These are phyloP conservation scores for Pasiphila rectangulata DNA, from an alignment of 2,888 invertebrate genomes.

Conservation along the genomic window DNA sequence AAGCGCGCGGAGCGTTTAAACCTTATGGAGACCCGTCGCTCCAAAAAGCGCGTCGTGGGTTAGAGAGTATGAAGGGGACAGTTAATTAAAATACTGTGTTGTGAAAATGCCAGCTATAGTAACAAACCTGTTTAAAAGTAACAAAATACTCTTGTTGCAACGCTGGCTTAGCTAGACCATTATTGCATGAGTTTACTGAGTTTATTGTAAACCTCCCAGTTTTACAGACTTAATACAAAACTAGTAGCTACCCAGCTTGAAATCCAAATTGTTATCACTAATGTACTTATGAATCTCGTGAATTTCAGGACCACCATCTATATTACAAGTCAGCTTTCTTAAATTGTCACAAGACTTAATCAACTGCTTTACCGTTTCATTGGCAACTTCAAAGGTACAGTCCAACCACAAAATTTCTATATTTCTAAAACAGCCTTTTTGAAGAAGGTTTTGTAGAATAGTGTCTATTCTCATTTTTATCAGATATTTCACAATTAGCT, in stretches of 20 bases:
- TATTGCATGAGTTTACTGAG: too few species aligned
- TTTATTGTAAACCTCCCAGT: too few species aligned
- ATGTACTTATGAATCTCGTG: constrained; percentile 65
- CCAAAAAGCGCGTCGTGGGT: too few species aligned
- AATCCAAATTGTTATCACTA: constrained; percentile 66
- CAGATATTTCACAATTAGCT: constrained; percentile 67
- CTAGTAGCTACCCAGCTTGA: constrained; percentile 70
- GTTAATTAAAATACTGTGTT: too few species aligned
- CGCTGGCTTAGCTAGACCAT: too few species aligned
- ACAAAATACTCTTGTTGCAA: too few species aligned
- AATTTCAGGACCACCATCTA: constrained; percentile 52
- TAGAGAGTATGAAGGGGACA: too few species aligned
- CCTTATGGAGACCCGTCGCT: too few species aligned
- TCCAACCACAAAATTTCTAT: constrained; percentile 68
- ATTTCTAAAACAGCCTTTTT: constrained; percentile 60
- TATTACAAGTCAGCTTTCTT: constrained; percentile 65
- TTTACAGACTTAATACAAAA: constrained; percentile 15
- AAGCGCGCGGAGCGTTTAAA: too few species aligned
- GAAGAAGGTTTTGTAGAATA: constrained; percentile 55
- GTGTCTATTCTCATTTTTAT: constrained; percentile 63
- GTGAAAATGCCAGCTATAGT: too few species aligned
- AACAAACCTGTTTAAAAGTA: too few species aligned
- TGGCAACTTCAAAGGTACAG: constrained; percentile 69
- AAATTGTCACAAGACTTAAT: constrained; percentile 62
- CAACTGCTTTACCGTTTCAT: constrained; percentile 57